These are phyloP conservation scores for Xenopus petersii DNA, from an alignment of 2,797 vertebrate genomes.

Conservation along the genomic window DNA sequence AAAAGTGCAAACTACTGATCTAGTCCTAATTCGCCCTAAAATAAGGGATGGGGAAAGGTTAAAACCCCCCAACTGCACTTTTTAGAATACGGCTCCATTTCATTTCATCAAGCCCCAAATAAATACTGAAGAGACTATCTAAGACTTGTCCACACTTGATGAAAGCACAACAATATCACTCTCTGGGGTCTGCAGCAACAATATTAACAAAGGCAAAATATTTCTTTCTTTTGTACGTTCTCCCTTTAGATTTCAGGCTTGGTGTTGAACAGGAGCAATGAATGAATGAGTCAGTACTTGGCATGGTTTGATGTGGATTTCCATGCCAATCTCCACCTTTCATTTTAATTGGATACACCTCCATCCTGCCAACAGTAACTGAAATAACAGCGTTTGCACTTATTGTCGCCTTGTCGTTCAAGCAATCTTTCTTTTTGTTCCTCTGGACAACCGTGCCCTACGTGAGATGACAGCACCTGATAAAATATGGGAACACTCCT, in stretches of 20 bases:
- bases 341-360: slow-evolving; percentile 28
- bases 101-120: too few species aligned
- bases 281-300: slow-evolving; percentile 14
- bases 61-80: too few species aligned
- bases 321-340: slow-evolving; percentile 28
- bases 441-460: not conserved
- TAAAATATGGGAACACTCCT: not conserved
- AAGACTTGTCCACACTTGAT: too few species aligned
- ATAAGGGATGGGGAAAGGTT: too few species aligned
- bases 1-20: too few species aligned
- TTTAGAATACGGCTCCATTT: too few species aligned
- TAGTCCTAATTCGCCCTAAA: too few species aligned
- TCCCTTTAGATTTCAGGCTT: not conserved
- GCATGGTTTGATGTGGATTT: not conserved
- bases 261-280: not conserved
- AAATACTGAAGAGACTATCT: too few species aligned
- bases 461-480: not conserved
- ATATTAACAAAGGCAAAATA: not conserved
- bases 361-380: not conserved
- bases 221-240: not conserved
- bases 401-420: slow-evolving; percentile 17
- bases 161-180: not conserved
- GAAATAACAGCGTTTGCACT: slow-evolving; percentile 25
- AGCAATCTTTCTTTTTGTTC: slow-evolving; percentile 10
- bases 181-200: not conserved